phyloP scores from a whole-genome alignment of 2,797 vertebrate genomes.

The Hippopotamyrus pictus region DNA sequence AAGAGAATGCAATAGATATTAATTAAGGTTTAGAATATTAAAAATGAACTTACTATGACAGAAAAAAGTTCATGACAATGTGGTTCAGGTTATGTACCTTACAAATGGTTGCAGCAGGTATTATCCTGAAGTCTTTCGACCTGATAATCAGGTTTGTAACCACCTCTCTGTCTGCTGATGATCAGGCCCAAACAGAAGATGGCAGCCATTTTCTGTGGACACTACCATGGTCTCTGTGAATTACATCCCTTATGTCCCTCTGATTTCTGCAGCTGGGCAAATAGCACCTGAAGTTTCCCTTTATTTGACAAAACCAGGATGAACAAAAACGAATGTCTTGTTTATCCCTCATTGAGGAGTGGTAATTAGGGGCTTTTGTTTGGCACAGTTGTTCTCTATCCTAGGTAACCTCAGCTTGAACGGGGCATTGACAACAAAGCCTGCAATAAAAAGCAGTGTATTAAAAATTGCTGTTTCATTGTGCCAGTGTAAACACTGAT shows the following conservation, averaged over 20 bases:
- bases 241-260: neutral
- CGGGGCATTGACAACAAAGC: neutral
- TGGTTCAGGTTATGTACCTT: neutral
- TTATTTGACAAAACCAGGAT: slow-evolving; percentile 13
- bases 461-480: neutral
- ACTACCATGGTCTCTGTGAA: neutral
- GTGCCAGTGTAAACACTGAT: neutral
- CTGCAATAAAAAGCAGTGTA: neutral
- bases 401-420: neutral
- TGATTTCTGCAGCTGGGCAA: slow-evolving; percentile 25
- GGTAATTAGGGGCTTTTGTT: slow-evolving; percentile 15
- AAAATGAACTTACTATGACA: neutral
- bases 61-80: neutral
- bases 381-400: neutral
- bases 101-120: neutral
- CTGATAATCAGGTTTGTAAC: neutral
- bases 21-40: neutral
- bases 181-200: neutral
- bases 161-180: neutral
- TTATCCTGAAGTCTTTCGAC: neutral
- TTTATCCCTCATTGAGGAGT: neutral
- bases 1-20: neutral
- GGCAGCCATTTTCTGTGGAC: neutral
- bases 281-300: slow-evolving; percentile 18
- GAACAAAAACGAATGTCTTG: neutral